These are phyloP conservation scores for Brachynemurus nebulosus DNA, from an alignment of 2,888 invertebrate genomes.

Conservation along the genomic window DNA sequence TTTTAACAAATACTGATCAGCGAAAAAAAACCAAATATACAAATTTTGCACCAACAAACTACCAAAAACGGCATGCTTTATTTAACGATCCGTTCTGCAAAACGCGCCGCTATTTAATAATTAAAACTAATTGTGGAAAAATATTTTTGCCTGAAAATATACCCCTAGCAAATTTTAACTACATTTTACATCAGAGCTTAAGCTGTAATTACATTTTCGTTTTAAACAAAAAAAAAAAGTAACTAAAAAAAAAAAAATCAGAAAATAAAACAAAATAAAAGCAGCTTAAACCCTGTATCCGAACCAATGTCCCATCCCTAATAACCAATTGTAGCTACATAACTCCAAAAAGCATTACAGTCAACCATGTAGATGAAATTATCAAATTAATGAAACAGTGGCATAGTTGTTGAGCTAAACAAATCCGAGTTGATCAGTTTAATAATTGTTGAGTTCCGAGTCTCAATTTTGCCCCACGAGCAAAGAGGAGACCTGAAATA, in stretches of 20 bases:
- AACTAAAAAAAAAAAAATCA: background rate
- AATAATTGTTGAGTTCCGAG: conserved; percentile 18
- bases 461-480: conserved; percentile 64
- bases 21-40: conserved; percentile 31
- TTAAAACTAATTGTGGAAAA: background rate
- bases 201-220: no score
- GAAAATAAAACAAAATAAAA: background rate
- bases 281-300: conserved; percentile 4
- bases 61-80: conserved; percentile 8
- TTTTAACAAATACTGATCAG: conserved; percentile 35
- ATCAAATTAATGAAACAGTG: background rate
- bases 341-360: background rate
- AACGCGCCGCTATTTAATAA: background rate
- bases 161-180: background rate
- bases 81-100: background rate
- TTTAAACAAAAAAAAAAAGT: conserved; percentile 1
- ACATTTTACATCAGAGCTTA: conserved; percentile 3
- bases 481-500: conserved; percentile 84
- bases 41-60: conserved; percentile 26
- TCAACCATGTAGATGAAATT: background rate
- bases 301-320: background rate
- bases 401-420: background rate
- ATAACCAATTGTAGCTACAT: conserved; percentile 1
- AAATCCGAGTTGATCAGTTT: no score
- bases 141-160: background rate